These are phyloP conservation scores for Conomelus anceps DNA, from an alignment of 2,888 invertebrate species.

Conservation along the genomic window DNA sequence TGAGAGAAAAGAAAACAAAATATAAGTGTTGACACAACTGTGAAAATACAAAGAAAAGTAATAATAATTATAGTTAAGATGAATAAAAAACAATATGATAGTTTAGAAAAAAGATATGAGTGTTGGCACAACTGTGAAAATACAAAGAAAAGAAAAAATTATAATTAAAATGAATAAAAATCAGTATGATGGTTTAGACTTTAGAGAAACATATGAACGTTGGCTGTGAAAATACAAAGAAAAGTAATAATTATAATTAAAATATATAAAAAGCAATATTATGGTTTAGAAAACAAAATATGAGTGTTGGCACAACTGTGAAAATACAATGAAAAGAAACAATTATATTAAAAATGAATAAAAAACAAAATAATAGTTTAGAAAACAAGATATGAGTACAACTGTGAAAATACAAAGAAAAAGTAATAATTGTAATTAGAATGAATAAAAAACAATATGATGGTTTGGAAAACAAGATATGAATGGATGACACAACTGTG, in stretches of 20 bases:
- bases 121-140: conserved; percentile 65
- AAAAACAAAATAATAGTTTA: too few species aligned
- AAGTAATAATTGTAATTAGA: not conserved
- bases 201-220: too few species aligned
- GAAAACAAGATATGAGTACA: too few species aligned
- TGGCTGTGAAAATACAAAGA: too few species aligned
- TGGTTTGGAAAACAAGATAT: conserved; percentile 37
- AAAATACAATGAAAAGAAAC: too few species aligned
- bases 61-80: not conserved
- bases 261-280: not conserved
- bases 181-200: too few species aligned
- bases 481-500: conserved; percentile 69
- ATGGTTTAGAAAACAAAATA: not conserved
- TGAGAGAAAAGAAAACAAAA: too few species aligned
- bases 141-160: too few species aligned
- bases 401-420: conserved; percentile 48
- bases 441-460: not conserved
- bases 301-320: too few species aligned
- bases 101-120: conserved; percentile 50
- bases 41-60: conserved; percentile 27
- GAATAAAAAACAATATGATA: not conserved
- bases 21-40: conserved; percentile 74
- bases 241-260: not conserved
- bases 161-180: too few species aligned
- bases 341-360: too few species aligned